Conservation (phyloP, 2,113 vertebrate genomes). For the Columba livia region DNA sequence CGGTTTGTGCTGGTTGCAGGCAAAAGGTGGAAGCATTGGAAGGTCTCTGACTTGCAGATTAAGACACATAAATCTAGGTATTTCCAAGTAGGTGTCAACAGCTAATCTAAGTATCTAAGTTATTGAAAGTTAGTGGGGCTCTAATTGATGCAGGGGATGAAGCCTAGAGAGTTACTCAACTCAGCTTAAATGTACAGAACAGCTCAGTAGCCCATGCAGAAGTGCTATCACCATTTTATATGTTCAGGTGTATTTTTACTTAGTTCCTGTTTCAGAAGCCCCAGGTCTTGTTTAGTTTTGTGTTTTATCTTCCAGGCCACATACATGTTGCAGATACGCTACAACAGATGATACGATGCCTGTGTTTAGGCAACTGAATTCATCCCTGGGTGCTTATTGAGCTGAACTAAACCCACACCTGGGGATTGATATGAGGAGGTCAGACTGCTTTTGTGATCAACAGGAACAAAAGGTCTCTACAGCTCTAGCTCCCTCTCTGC, state of each 20-base stretch:
- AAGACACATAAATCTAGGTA: not conserved
- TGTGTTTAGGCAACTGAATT: not conserved
- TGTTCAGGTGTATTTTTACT: not conserved
- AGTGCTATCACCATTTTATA: not conserved
- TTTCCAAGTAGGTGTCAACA: not conserved
- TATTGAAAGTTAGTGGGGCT: not conserved
- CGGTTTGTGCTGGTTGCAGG: not conserved
- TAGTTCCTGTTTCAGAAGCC: not conserved
- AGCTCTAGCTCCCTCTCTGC: not conserved
- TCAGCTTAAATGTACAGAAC: not conserved
- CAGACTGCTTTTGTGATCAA: not conserved
- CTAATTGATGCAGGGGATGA: not conserved
- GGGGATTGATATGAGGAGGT: not conserved
- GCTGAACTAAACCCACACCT: not conserved
- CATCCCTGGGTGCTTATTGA: not conserved
- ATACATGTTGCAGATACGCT: not conserved
- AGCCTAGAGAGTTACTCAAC: not conserved
- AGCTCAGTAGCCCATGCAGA: not conserved
- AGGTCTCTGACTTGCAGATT: not conserved
- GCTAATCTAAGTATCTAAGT: not conserved
- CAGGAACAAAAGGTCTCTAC: not conserved
- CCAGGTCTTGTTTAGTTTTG: not conserved
- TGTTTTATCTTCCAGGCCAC: not conserved
- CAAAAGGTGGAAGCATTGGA: not conserved
- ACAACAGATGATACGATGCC: not conserved